These are phyloP conservation scores for Geococcyx californianus DNA, from an alignment of 2,113 vertebrate species.

Conservation along the genomic window DNA sequence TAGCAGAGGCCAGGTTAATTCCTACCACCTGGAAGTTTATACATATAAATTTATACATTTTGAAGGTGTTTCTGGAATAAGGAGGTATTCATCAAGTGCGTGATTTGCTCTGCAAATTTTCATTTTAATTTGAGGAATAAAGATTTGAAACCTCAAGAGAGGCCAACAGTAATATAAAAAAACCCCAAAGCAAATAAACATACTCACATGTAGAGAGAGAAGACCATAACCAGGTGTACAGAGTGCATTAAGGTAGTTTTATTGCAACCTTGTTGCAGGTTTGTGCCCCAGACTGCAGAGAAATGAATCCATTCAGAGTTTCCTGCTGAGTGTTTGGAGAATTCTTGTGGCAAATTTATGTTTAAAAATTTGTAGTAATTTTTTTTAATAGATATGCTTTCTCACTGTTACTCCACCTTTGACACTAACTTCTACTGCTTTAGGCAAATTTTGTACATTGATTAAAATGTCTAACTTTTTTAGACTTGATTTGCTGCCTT, in stretches of 20 bases:
- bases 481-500: background rate
- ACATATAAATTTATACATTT: background rate
- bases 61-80: background rate
- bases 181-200: background rate
- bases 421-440: background rate
- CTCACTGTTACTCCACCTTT: background rate
- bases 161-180: background rate
- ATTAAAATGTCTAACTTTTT: background rate
- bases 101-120: constrained; percentile 18
- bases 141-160: background rate
- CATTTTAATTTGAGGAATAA: constrained; percentile 31
- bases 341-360: background rate
- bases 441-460: background rate
- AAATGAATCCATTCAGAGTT: background rate
- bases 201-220: background rate
- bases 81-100: background rate
- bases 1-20: constrained; percentile 18
- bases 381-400: background rate
- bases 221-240: accelerated
- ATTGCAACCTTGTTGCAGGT: background rate
- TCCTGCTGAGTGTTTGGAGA: background rate
- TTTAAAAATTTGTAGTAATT: background rate
- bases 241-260: background rate
- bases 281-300: background rate
- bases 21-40: background rate